phyloP scores from a whole-genome alignment of 2,113 vertebrate genomes.

The Pseudorectes ferrugineus region DNA sequence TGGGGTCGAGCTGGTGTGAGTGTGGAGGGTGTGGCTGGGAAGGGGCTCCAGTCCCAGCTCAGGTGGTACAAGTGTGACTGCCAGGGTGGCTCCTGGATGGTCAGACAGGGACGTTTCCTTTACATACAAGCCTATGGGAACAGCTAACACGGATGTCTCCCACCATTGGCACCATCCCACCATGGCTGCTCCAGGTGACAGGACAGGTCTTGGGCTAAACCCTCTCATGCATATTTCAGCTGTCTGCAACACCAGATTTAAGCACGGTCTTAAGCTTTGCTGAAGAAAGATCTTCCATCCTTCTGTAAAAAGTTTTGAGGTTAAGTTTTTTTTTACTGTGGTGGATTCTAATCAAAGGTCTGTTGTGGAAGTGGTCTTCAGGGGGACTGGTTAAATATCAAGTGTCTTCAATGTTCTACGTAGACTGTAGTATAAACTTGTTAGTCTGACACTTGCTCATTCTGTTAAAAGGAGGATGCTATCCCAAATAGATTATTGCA shows the following conservation, averaged over 20 bases:
- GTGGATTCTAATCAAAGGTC: background rate
- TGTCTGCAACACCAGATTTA: background rate
- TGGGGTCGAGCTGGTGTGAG: fast-evolving
- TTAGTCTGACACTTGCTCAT: background rate
- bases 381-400: background rate
- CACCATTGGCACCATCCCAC: background rate
- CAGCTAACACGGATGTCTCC: background rate
- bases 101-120: background rate
- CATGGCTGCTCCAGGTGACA: background rate
- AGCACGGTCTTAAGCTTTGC: background rate
- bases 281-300: background rate
- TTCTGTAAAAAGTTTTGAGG: background rate
- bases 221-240: background rate
- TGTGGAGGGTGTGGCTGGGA: too few relatives aligned
- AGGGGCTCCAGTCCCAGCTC: background rate
- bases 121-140: background rate
- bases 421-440: background rate
- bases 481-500: background rate
- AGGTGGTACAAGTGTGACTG: fast-evolving
- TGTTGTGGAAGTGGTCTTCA: background rate
- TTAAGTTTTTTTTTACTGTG: background rate
- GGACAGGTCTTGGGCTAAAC: background rate
- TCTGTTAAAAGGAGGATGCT: background rate
- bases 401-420: background rate
- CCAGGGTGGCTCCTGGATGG: background rate